phyloP scores from a whole-genome alignment of 2,888 invertebrate species.

The Acanthosepion pharaonis region DNA sequence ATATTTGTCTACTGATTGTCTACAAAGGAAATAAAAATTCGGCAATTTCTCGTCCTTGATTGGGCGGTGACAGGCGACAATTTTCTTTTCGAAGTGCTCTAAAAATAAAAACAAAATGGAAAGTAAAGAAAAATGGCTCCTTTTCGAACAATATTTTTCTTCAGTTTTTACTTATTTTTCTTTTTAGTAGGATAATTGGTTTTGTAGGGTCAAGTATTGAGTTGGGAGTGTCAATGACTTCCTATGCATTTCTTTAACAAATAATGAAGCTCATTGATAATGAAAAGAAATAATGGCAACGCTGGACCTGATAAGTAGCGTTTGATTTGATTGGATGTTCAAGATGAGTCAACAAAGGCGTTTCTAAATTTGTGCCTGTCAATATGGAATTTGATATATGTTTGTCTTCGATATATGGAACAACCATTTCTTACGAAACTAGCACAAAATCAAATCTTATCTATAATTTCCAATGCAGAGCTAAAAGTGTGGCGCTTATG shows the following conservation, averaged over 20 bases:
- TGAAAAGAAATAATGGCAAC: background rate
- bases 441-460: no score
- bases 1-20: background rate
- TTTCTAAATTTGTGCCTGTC: background rate
- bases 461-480: no score
- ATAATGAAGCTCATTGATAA: background rate
- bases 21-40: background rate
- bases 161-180: background rate
- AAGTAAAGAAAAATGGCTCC: background rate
- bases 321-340: background rate
- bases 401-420: no score
- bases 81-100: background rate
- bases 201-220: constrained; percentile 9
- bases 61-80: background rate
- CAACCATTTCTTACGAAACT: no score
- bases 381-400: no score
- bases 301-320: background rate
- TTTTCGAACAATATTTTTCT: background rate
- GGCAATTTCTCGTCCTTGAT: background rate
- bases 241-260: background rate
- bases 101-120: background rate
- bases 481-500: no score
- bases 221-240: background rate
- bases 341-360: background rate
- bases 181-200: background rate